phyloP scores from a whole-genome alignment of 2,797 vertebrate species.

The Rallus crepitans region DNA sequence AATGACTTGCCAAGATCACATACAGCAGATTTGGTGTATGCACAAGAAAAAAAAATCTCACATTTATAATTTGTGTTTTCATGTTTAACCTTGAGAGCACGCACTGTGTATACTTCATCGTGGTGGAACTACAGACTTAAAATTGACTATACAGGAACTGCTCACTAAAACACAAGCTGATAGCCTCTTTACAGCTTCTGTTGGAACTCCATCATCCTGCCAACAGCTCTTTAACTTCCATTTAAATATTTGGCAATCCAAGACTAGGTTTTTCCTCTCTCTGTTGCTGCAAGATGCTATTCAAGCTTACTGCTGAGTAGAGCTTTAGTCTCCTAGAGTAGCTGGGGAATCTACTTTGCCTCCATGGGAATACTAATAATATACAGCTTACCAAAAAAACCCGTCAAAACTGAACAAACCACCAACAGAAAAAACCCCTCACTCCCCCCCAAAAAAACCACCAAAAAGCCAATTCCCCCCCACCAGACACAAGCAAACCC shows the following conservation, averaged over 20 bases:
- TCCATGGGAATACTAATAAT: not conserved
- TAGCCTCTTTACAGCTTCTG: not conserved
- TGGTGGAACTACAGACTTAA: not conserved
- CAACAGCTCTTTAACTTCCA: constrained; percentile 13
- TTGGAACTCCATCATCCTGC: not conserved
- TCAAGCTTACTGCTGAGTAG: not conserved
- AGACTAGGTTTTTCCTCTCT: not conserved
- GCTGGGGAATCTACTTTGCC: not conserved
- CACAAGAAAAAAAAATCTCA: not conserved
- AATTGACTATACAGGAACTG: not conserved
- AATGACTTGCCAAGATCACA: not conserved
- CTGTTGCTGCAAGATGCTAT: constrained; percentile 5
- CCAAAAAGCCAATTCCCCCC: accelerated
- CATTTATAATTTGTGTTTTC: not conserved
- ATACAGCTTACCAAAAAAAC: not conserved
- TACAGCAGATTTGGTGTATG: not conserved
- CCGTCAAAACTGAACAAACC: not conserved
- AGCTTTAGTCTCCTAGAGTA: not conserved
- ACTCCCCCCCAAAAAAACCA: not conserved
- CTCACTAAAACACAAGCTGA: not conserved
- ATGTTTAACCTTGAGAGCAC: constrained; percentile 23
- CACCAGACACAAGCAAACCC: too few species aligned
- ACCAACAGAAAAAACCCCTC: not conserved
- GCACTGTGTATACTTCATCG: not conserved
- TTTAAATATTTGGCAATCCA: constrained; percentile 32